phyloP scores from a whole-genome alignment of 2,888 invertebrate genomes.

The Balanococcus diminutus region DNA sequence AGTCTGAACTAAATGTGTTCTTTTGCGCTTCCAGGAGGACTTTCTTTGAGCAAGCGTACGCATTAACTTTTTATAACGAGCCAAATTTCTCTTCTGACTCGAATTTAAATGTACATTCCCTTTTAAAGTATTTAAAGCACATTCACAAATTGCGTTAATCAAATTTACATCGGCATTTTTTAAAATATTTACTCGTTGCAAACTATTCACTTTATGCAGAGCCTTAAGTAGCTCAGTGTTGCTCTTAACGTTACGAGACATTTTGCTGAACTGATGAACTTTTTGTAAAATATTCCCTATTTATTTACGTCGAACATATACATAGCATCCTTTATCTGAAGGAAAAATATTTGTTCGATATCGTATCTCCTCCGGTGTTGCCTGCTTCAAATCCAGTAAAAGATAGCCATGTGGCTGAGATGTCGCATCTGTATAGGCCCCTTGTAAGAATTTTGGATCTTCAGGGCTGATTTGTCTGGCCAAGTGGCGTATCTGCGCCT shows the following conservation, averaged over 20 bases:
- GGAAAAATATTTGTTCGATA: constrained; percentile 40
- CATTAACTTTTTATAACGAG: background rate
- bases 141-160: background rate
- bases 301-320: background rate
- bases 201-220: background rate
- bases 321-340: background rate
- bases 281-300: background rate
- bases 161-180: background rate
- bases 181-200: background rate
- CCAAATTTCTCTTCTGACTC: background rate
- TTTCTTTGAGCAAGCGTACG: background rate
- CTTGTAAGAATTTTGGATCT: background rate
- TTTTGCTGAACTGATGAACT: background rate
- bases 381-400: constrained; percentile 34
- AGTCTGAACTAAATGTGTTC: too few relatives aligned
- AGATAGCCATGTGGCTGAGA: background rate
- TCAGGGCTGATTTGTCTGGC: constrained; percentile 31
- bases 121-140: constrained; percentile 49
- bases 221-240: background rate
- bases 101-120: background rate
- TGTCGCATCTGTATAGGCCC: background rate
- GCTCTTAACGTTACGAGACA: background rate
- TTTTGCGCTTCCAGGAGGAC: background rate
- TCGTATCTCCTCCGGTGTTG: background rate
- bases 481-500: constrained; percentile 35